A percentile compares a stretch with the other conserved stretches of the same genome.
Conservation (phyloP, 2,797 vertebrate genomes). For the Aselliscus stoliczkanus region DNA sequence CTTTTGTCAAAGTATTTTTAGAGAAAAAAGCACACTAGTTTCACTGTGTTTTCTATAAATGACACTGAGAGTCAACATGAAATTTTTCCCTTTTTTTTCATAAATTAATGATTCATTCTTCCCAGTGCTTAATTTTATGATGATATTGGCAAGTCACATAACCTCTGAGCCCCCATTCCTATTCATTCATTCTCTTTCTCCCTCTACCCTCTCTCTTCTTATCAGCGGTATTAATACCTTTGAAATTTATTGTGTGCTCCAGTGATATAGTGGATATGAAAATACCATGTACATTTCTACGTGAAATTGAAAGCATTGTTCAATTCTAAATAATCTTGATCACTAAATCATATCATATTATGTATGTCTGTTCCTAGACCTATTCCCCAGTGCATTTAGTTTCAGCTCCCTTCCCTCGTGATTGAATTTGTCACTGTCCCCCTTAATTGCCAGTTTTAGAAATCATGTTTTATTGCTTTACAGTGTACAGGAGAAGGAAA, state of each 20-base stretch:
- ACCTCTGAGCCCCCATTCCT: not conserved
- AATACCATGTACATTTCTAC: not conserved
- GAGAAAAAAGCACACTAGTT: not conserved
- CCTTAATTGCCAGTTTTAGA: not conserved
- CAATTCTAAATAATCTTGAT: not conserved
- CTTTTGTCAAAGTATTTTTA: constrained; percentile 12
- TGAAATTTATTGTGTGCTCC: not conserved
- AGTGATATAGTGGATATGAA: not conserved
- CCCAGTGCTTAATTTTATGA: not conserved
- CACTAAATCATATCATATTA: not conserved
- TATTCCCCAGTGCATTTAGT: not conserved
- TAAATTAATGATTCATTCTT: not conserved
- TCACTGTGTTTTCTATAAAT: constrained; percentile 30
- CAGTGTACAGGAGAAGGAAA: not conserved
- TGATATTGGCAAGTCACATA: not conserved
- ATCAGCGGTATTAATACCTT: not conserved
- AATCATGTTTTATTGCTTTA: not conserved
- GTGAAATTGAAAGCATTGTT: not conserved
- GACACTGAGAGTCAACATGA: not conserved
- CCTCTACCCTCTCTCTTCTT: not conserved
- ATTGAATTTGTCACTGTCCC: not conserved
- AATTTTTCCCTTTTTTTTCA: not conserved
- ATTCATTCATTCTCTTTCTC: not conserved
- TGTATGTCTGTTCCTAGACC: not conserved
- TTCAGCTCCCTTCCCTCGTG: not conserved